phyloP scores from a whole-genome alignment of 2,888 invertebrate species.

The Phragmatobia fuliginosa region DNA sequence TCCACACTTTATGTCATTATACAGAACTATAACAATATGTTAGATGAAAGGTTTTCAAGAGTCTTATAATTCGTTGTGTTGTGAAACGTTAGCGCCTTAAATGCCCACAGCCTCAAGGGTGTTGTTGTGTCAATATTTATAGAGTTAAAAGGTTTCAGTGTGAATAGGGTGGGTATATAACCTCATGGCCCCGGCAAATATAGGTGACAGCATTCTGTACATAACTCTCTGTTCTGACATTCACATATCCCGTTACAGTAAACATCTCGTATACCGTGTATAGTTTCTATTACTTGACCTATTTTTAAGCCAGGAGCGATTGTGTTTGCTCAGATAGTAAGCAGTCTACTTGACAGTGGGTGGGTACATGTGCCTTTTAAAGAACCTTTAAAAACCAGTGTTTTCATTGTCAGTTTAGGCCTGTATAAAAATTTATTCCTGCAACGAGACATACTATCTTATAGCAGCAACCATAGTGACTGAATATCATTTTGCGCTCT shows the following conservation, averaged over 20 bases:
- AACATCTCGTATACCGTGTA: not conserved
- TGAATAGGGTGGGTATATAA: constrained; percentile 35
- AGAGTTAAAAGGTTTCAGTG: constrained; percentile 32
- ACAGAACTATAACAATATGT: not conserved
- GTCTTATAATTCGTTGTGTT: not conserved
- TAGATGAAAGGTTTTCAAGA: not conserved
- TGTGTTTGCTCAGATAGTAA: not conserved
- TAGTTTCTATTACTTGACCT: not conserved
- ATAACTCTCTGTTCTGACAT: constrained; percentile 18
- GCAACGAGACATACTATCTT: no score
- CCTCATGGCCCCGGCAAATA: not conserved
- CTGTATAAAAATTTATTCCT: no score
- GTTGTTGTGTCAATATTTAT: constrained; percentile 46
- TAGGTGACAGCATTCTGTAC: constrained; percentile 7
- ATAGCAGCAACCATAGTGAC: no score
- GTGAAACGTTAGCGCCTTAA: not conserved
- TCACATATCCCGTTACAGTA: not conserved
- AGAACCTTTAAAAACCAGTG: no score
- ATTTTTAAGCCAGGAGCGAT: not conserved
- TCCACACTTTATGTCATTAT: not conserved
- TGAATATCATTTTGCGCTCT: no score
- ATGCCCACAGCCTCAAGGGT: constrained; percentile 10
- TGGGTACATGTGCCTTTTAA: no score
- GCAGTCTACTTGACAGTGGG: not conserved
- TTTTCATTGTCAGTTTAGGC: no score